Base-by-base conservation (phyloP, 2,113 vertebrate genomes). In the Turnix velox region DNA sequence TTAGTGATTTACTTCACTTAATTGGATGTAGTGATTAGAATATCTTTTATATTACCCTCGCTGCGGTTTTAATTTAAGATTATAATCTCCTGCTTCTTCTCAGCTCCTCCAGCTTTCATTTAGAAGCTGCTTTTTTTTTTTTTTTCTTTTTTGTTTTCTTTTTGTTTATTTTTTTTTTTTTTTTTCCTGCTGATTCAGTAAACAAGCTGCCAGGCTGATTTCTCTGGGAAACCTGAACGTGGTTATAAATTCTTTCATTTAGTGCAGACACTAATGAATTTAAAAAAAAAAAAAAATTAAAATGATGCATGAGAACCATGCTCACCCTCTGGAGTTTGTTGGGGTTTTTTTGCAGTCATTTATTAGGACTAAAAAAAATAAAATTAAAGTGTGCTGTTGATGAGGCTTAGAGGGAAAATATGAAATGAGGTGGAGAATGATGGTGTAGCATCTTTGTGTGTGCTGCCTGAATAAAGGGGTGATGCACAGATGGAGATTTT, bases 1-100 rank as follows among this genome's bases (percentile, higher is more conserved):
- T 95, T 95, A 85, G 92, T 92, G 96, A 95, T 96, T 97, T 96
- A 95, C 74, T 88, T 62, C 59, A 39, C 90, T 95, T 95, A 96
- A 96, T 95, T 93, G 94, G 84, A 45, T 91, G 92, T 66, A 93
- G 94, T 85, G 92, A 96, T 96, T 96, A 95, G 92, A 93, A 87
- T 95, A 93, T 87, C 94, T 95, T 96, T 95, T 95, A 84, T 91
- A 97, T 91, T 91, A 74, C 78, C 81, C 88, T 95, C 39, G 14
- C 78, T 76, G 93, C 0, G 2, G 78, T 84, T 95, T 95, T 96
- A 95, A 92, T 93, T 96, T 96, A 94, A 93, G 93, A 95, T 96
- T 92, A 93, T 94, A 96, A 95, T 95, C 92, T 91, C 72, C 4
- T 17, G 51, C 67, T 82, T 81, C 79, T 91, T 93, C 84, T 85